Evolutionary conservation across 2,797 vertebrate genomes (phyloP).

Genomic region (Sebastes diaconus): DNA sequence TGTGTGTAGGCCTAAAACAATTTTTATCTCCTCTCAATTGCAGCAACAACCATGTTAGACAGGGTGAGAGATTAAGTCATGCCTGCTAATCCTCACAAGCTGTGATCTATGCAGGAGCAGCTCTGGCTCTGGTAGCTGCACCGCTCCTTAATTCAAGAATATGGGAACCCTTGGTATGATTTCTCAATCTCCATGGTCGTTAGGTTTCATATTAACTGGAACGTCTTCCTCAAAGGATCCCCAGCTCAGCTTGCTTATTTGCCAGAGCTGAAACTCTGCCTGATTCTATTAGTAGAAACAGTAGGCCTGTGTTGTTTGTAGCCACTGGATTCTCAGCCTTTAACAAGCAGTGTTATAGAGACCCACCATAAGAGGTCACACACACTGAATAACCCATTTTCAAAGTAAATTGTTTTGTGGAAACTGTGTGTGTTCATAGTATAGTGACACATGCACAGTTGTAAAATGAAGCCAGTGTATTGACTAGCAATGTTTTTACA

Average conservation of each 20-base stretch:
- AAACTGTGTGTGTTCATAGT: slow-evolving; percentile 4
- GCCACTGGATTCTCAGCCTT: slow-evolving; percentile 43
- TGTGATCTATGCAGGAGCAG: slow-evolving; percentile 74
- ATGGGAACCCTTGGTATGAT: slow-evolving; percentile 39
- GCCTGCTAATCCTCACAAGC: slow-evolving; percentile 79
- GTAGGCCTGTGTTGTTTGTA: slow-evolving; percentile 65
- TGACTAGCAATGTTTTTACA: background rate
- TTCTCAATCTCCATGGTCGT: slow-evolving; percentile 48
- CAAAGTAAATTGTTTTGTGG: slow-evolving; percentile 3
- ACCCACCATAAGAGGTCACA: slow-evolving; percentile 45
- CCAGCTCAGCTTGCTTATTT: slow-evolving; percentile 54
- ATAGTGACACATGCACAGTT: slow-evolving; percentile 1
- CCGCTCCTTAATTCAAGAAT: slow-evolving; percentile 50
- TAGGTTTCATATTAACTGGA: slow-evolving; percentile 67
- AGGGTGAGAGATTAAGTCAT: slow-evolving; percentile 79
- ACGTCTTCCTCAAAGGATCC: slow-evolving; percentile 59
- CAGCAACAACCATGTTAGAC: slow-evolving; percentile 64
- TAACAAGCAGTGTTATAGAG: slow-evolving; percentile 15
- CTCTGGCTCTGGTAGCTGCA: slow-evolving; percentile 50
- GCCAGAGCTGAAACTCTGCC: slow-evolving; percentile 66
- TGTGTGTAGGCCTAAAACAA: background rate
- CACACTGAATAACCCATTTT: slow-evolving; percentile 20
- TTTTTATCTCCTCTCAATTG: slow-evolving; percentile 64
- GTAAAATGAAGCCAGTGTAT: slow-evolving; percentile 5
- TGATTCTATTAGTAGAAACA: slow-evolving; percentile 73